Evolutionary conservation across 2,888 invertebrate genomes (phyloP).

Genomic region (Cetonia aurata): DNA sequence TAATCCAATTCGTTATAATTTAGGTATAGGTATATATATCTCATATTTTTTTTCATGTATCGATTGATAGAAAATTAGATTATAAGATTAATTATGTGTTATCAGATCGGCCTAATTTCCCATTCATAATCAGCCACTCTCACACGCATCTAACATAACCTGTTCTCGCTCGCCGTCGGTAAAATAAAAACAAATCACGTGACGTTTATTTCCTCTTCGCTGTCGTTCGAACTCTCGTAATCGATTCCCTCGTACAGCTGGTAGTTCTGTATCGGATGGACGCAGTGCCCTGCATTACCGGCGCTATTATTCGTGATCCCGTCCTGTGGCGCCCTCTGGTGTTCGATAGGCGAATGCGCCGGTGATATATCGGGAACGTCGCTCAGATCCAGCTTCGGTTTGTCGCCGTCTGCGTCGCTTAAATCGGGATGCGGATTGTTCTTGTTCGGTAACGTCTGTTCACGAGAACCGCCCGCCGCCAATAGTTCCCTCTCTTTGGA

Average conservation of each 20-base stretch:
- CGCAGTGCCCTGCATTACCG: conserved; percentile 49
- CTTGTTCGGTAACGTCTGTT: conserved; percentile 95
- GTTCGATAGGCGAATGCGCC: conserved; percentile 61
- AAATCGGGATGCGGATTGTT: conserved; percentile 96
- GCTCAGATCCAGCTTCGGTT: conserved; percentile 74
- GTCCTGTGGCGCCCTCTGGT: conserved; percentile 53
- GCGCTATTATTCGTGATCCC: background rate
- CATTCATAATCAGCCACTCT: too few species aligned
- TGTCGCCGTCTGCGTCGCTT: conserved; percentile 89
- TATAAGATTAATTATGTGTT: too few species aligned
- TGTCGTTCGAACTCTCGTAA: conserved; percentile 72
- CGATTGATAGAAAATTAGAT: too few species aligned
- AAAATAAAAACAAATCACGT: conserved; percentile 75
- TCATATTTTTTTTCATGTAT: too few species aligned
- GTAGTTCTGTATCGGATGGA: conserved; percentile 55
- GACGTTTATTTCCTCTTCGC: conserved; percentile 88
- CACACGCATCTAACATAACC: too few species aligned
- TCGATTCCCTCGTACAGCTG: conserved; percentile 66
- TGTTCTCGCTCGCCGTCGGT: background rate
- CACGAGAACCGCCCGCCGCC: conserved; percentile 93
- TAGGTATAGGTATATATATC: too few species aligned
- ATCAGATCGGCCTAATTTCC: too few species aligned
- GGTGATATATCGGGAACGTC: conserved; percentile 73
- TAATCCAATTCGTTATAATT: too few species aligned
- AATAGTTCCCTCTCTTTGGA: conserved; percentile 95